These are phyloP conservation scores for Clostera curtula DNA, from an alignment of 2,888 invertebrate species.

Conservation along the genomic window DNA sequence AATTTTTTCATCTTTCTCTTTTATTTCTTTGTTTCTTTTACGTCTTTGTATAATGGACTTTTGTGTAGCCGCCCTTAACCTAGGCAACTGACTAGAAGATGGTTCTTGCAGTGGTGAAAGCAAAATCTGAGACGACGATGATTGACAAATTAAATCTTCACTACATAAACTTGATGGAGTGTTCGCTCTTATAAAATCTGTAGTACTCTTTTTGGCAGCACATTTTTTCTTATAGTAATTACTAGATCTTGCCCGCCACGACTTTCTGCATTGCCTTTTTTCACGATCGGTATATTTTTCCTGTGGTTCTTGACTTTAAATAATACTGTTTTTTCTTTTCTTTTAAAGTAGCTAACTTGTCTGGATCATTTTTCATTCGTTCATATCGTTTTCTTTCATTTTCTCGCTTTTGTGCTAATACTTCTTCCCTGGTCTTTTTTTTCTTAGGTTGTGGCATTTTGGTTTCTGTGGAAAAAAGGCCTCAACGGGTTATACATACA, in stretches of 20 bases:
- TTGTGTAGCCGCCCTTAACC: not conserved
- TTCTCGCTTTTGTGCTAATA: slow-evolving; percentile 5
- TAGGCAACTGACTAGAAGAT: not conserved
- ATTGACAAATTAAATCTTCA: no score
- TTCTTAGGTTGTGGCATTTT: slow-evolving; percentile 8
- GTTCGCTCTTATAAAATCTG: not conserved
- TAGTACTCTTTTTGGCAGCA: no score
- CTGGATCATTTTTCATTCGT: slow-evolving; percentile 8
- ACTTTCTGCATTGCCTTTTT: no score
- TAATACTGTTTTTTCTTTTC: not conserved
- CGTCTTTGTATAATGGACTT: not conserved
- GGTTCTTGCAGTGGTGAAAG: not conserved
- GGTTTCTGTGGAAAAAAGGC: slow-evolving; percentile 6
- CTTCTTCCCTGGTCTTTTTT: slow-evolving; percentile 5
- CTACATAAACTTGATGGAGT: no score
- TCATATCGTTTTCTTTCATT: slow-evolving; percentile 8
- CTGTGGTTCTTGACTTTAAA: no score
- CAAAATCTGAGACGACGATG: not conserved
- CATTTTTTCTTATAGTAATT: no score
- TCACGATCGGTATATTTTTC: no score
- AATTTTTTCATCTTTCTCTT: no score
- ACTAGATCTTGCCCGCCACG: no score
- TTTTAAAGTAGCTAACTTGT: slow-evolving; percentile 2
- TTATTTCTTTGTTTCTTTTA: not conserved
- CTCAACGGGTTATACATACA: no score